Evolutionary conservation across 1,140 invertebrate genomes (phyloP).

Genomic region (Drosophila insularis): DNA sequence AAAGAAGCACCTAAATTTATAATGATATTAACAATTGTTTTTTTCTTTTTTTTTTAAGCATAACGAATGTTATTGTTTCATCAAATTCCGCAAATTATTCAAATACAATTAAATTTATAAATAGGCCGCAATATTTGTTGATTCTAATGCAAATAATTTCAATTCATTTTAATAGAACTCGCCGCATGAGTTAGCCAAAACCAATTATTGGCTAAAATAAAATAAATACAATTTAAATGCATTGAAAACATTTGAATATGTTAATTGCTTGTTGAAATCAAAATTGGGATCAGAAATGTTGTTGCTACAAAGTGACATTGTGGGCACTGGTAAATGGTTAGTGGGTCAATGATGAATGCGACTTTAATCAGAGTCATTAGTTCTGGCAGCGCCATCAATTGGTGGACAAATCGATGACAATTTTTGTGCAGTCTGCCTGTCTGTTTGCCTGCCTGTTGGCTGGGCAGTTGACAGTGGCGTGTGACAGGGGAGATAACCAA

Average conservation of each 20-base stretch:
- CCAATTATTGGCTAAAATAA: no score
- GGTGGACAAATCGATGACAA: slow-evolving; percentile 25
- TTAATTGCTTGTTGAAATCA: not conserved
- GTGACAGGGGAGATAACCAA: slow-evolving; percentile 41
- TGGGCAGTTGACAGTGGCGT: slow-evolving; percentile 45
- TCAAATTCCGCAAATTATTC: no score
- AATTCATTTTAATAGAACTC: no score
- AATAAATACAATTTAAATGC: not conserved
- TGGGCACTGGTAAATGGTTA: slow-evolving; percentile 20
- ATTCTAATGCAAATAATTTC: no score
- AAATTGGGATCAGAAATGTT: not conserved
- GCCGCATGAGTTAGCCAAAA: no score
- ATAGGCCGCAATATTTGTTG: no score
- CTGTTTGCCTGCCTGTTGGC: not conserved
- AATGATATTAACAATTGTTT: no score
- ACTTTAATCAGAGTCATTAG: slow-evolving; percentile 66
- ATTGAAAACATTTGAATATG: not conserved
- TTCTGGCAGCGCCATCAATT: slow-evolving; percentile 33
- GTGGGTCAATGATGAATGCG: slow-evolving; percentile 49
- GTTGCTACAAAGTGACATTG: slow-evolving; percentile 13
- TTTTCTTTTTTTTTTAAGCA: no score
- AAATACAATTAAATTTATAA: no score
- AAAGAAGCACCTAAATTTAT: no score
- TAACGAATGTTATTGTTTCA: no score
- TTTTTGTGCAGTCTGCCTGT: not conserved